Conservation (phyloP, 1,140 invertebrate genomes). For the Bradynema listronoti region DNA sequence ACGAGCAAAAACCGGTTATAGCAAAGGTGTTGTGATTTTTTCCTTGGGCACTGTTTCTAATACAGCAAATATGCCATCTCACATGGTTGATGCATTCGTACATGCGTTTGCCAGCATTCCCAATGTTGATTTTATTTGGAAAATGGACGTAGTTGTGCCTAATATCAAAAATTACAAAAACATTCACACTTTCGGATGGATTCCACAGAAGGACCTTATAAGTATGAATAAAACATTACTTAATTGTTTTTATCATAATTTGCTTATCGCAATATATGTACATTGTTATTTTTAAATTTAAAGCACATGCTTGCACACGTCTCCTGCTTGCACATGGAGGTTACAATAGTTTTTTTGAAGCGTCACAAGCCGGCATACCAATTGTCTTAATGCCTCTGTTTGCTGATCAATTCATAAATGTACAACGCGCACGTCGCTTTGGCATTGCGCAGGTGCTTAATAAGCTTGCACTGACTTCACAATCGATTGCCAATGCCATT, state of each 20-base stretch:
- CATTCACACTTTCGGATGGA: constrained; percentile 53
- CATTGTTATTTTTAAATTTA: no score
- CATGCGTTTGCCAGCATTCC: constrained; percentile 50
- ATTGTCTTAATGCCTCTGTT: constrained; percentile 56
- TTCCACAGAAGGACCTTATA: constrained; percentile 57
- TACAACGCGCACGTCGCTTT: constrained; percentile 49
- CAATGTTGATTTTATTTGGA: constrained; percentile 50
- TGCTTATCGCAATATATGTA: no score
- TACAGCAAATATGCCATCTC: constrained; percentile 54
- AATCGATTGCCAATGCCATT: constrained; percentile 39
- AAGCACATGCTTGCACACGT: constrained; percentile 48
- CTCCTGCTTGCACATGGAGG: constrained; percentile 56
- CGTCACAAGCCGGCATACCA: constrained; percentile 51
- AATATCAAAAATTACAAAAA: constrained; percentile 35
- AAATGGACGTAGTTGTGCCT: constrained; percentile 46
- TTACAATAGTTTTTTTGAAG: constrained; percentile 56
- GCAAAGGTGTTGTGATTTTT: constrained; percentile 53
- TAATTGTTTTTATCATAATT: no score
- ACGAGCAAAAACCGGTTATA: constrained; percentile 21
- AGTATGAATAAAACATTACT: constrained; percentile 26
- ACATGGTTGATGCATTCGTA: constrained; percentile 51
- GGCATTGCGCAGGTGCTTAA: constrained; percentile 38
- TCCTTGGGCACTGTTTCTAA: constrained; percentile 58
- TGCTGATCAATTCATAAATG: constrained; percentile 57
- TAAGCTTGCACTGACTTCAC: constrained; percentile 35